A percentile compares a stretch with the other conserved stretches of the same genome.
These are phyloP conservation scores for Crotalus tigris DNA, from an alignment of 2,113 vertebrate species.

Conservation along the genomic window DNA sequence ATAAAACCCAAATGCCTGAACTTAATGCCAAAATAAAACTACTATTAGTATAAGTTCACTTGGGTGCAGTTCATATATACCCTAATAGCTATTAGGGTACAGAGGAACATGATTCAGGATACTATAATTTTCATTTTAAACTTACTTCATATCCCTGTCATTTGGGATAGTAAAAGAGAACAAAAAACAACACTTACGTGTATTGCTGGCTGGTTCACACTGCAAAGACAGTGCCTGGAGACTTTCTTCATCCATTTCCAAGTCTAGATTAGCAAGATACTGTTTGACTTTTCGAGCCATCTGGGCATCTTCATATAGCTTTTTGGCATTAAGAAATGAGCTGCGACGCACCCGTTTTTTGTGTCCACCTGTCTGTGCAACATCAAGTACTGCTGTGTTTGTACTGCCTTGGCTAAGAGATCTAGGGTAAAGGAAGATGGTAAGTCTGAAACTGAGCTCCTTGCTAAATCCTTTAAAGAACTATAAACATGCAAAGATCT, in stretches of 20 bases:
- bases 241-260: conserved; percentile 94
- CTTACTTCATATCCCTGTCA: not conserved
- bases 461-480: rapidly evolving
- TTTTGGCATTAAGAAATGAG: conserved; percentile 98
- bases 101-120: not conserved
- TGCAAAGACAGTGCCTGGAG: conserved; percentile 91
- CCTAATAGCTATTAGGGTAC: not conserved
- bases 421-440: conserved; percentile 64
- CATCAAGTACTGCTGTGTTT: conserved; percentile 88
- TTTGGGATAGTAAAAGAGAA: not conserved
- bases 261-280: conserved; percentile 89
- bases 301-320: conserved; percentile 97
- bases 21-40: not conserved
- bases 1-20: not conserved
- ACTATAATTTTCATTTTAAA: not conserved
- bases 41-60: not conserved
- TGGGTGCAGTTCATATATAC: not conserved
- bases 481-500: conserved; percentile 40
- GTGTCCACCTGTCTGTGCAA: conserved; percentile 89
- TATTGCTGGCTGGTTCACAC: conserved; percentile 92
- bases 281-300: conserved; percentile 97
- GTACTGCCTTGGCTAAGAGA: conserved; percentile 96
- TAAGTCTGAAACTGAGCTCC: conserved; percentile 44
- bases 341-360: conserved; percentile 97
- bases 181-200: conserved; percentile 73